Conservation (phyloP, 2,113 vertebrate genomes). For the Aplodontia rufa region DNA sequence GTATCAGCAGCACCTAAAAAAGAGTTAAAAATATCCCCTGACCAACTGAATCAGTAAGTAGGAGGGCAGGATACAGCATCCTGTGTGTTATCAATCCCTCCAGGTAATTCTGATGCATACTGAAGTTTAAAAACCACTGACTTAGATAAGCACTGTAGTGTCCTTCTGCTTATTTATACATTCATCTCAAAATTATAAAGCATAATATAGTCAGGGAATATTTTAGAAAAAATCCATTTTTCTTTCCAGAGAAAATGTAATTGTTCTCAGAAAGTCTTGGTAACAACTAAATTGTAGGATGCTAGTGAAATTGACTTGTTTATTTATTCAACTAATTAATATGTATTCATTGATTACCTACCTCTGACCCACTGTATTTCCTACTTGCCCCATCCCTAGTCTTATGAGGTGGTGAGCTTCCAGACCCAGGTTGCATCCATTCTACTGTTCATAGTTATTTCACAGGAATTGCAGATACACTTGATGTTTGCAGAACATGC, state of each 20-base stretch:
- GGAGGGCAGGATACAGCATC: accelerated
- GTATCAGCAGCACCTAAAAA: not conserved
- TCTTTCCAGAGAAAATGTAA: not conserved
- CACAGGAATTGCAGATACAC: accelerated
- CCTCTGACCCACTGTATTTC: not conserved
- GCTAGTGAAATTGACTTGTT: not conserved
- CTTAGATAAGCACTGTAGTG: not conserved
- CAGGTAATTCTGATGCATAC: not conserved
- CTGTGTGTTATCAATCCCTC: too few relatives aligned
- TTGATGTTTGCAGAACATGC: not conserved
- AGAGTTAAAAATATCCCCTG: not conserved
- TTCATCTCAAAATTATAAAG: not conserved
- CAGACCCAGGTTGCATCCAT: accelerated
- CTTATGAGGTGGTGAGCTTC: not conserved
- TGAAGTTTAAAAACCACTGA: not conserved
- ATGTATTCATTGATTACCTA: not conserved
- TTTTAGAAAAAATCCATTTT: not conserved
- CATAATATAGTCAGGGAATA: not conserved
- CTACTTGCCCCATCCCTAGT: accelerated
- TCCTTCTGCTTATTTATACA: not conserved
- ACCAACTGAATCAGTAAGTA: not conserved
- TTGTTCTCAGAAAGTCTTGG: not conserved
- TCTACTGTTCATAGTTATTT: not conserved
- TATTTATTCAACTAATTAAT: not conserved
- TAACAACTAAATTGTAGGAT: not conserved